A percentile compares a stretch with the other conserved stretches of the same genome.
These are phyloP conservation scores for Rhinella marina DNA, from an alignment of 2,797 vertebrate species.

Conservation along the genomic window DNA sequence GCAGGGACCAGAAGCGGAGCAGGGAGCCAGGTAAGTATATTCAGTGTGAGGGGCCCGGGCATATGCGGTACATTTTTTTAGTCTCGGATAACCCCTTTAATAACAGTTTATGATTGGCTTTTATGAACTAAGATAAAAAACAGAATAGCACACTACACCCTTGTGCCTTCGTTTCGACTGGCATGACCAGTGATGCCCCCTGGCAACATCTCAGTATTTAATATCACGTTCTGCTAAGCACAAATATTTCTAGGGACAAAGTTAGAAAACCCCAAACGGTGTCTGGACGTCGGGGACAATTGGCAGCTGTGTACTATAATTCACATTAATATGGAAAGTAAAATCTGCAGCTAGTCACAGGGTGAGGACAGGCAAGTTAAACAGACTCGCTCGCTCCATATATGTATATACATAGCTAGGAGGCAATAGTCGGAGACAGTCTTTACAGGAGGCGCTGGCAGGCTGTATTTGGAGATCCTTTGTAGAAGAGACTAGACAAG, in stretches of 20 bases:
- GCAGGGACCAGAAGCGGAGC: too few species aligned
- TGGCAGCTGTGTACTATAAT: background rate
- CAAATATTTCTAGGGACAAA: background rate
- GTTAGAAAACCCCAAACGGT: too few species aligned
- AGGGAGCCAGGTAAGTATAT: too few species aligned
- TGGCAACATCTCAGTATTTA: background rate
- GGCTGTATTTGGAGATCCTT: conserved; percentile 44
- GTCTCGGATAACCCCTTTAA: too few species aligned
- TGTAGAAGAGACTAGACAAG: conserved; percentile 16
- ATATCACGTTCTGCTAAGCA: background rate
- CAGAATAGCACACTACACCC: background rate
- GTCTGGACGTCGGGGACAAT: background rate
- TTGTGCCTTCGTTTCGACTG: background rate
- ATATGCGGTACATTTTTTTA: too few species aligned
- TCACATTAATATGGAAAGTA: conserved; percentile 37
- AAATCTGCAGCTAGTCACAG: conserved; percentile 26
- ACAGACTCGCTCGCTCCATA: conserved; percentile 38
- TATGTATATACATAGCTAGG: conserved; percentile 43
- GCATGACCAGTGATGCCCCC: background rate
- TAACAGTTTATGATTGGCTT: background rate
- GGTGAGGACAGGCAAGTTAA: conserved; percentile 5
- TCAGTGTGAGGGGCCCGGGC: too few species aligned
- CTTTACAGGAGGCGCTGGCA: conserved; percentile 14
- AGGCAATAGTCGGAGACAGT: background rate
- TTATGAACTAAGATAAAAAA: background rate